Percentiles rank a stretch among this genome's conserved stretches.
Evolutionary conservation across 2,888 invertebrate species (phyloP).

Genomic region (Eucera pruinosa): DNA sequence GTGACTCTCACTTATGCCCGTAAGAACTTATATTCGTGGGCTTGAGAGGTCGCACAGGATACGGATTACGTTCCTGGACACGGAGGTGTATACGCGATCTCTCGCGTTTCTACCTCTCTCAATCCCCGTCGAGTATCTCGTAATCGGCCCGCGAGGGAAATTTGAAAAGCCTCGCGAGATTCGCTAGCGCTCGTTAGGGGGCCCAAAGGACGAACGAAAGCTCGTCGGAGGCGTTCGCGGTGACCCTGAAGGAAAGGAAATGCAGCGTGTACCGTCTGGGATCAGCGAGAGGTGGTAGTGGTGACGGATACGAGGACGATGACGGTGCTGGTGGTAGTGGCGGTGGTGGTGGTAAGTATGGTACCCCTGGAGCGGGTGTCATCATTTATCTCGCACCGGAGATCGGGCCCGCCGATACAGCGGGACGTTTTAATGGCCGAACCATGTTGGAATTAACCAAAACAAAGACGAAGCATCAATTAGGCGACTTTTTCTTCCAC

Average conservation of each 20-base stretch:
- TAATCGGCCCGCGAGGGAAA: too few species aligned
- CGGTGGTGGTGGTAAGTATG: conserved; percentile 81
- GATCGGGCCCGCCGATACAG: conserved; percentile 87
- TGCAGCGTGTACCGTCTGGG: conserved; percentile 40
- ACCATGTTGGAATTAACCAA: conserved; percentile 89
- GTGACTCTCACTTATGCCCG: too few species aligned
- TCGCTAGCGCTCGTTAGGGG: too few species aligned
- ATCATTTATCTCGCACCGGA: conserved; percentile 87
- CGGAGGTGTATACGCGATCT: too few species aligned
- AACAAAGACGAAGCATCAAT: conserved; percentile 90
- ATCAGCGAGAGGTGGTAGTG: conserved; percentile 58
- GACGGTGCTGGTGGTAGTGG: conserved; percentile 63
- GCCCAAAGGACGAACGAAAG: conserved; percentile 2
- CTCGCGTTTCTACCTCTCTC: too few species aligned
- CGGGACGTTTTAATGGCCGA: conserved; percentile 89
- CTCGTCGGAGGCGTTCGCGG: too few species aligned
- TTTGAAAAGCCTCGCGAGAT: too few species aligned
- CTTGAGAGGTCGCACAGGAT: too few species aligned
- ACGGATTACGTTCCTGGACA: too few species aligned
- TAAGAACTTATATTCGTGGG: too few species aligned
- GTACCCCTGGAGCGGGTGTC: conserved; percentile 85
- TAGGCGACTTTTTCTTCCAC: conserved; percentile 86
- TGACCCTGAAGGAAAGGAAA: conserved; percentile 41
- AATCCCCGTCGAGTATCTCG: neutral
- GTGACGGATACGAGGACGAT: conserved; percentile 61